These are phyloP conservation scores for Hydractinia symbiolongicarpus DNA, from an alignment of 30 jellyfish, hydroid and myxozoan genomes.

Conservation along the genomic window DNA sequence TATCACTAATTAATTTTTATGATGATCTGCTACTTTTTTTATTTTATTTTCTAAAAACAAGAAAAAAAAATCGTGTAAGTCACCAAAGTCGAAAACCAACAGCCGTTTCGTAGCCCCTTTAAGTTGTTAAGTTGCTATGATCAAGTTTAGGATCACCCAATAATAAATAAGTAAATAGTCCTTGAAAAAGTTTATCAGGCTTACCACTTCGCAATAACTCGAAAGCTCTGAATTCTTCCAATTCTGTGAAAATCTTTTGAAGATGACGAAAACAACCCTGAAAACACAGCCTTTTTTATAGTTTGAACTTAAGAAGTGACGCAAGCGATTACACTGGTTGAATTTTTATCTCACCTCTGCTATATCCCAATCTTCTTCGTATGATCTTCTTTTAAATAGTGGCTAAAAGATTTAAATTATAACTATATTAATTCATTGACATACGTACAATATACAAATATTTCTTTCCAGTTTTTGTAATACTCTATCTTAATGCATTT, in stretches of 20 bases:
- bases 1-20: too few species aligned
- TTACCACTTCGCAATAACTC: conserved; percentile 93
- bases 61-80: too few species aligned
- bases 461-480: too few species aligned
- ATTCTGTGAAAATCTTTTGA: conserved; percentile 82
- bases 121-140: not conserved
- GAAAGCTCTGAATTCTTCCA: conserved; percentile 97
- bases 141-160: not conserved
- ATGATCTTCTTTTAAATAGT: conserved; percentile 60
- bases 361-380: conserved; percentile 81
- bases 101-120: too few species aligned
- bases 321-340: not conserved
- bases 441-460: too few species aligned
- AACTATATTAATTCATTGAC: too few species aligned
- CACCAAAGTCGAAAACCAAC: too few species aligned
- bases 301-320: not conserved
- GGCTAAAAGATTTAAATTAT: conserved; percentile 46
- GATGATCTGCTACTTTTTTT: too few species aligned
- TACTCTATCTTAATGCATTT: not conserved
- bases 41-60: too few species aligned
- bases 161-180: not conserved
- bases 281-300: not conserved
- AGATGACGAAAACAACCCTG: conserved; percentile 96
- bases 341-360: conserved; percentile 60
- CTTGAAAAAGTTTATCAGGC: conserved; percentile 1